Percentiles rank a stretch among this genome's conserved stretches.
Evolutionary conservation across 2,797 vertebrate species (phyloP).

Genomic region (Heteromormyrus szaboi): DNA sequence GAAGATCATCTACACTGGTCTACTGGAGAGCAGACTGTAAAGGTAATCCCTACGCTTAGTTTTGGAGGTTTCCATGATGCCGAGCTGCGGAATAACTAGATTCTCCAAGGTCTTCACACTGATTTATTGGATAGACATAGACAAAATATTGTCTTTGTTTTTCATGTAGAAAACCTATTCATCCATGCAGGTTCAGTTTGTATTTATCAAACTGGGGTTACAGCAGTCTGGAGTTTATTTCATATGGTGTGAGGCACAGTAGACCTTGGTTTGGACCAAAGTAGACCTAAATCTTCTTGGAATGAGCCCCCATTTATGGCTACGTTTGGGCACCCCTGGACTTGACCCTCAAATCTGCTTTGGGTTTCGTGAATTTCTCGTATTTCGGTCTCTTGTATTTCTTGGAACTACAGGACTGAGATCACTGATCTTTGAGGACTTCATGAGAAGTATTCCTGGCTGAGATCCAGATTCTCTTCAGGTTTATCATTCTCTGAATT

Average conservation of each 20-base stretch:
- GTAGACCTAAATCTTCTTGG: neutral
- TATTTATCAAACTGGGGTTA: neutral
- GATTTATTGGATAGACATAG: neutral
- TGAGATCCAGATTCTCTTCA: neutral
- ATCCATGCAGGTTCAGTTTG: neutral
- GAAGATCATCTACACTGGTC: neutral
- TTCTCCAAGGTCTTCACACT: neutral
- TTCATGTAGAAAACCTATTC: neutral
- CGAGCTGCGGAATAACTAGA: neutral
- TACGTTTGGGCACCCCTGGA: neutral
- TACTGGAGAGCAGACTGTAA: neutral
- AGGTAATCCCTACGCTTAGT: neutral
- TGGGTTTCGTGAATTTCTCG: neutral
- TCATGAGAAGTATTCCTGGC: neutral
- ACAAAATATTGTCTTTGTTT: neutral
- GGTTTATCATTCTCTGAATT: neutral
- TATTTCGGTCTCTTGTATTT: neutral
- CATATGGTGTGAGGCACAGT: neutral
- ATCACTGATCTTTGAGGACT: neutral
- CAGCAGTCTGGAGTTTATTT: neutral
- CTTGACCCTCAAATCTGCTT: neutral
- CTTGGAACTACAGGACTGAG: neutral
- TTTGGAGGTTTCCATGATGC: neutral
- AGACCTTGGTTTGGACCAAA: neutral
- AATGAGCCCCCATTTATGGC: neutral